Conservation (phyloP, 2,888 invertebrate species). For the Diaperis boleti region DNA sequence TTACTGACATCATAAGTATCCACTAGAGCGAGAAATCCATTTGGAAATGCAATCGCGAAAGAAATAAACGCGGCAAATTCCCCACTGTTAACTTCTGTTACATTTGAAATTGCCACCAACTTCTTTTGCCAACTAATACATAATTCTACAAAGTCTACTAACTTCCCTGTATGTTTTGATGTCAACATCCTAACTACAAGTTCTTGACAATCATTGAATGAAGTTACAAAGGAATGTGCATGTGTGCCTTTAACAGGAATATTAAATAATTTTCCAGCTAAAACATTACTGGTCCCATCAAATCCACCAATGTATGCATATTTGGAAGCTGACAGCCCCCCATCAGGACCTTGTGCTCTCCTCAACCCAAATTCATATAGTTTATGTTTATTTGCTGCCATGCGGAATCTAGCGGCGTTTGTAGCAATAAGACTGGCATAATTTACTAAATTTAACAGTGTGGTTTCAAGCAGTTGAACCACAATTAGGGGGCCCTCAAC, state of each 20-base stretch:
- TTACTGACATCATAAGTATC: conserved; percentile 99
- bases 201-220: conserved; percentile 80
- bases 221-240: conserved; percentile 97
- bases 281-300: conserved; percentile 97
- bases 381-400: conserved; percentile 93
- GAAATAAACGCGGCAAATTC: conserved; percentile 95
- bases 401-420: conserved; percentile 95
- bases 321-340: conserved; percentile 96
- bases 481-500: conserved; percentile 96
- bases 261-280: conserved; percentile 96
- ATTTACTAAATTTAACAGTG: conserved; percentile 94
- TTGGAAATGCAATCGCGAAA: conserved; percentile 94
- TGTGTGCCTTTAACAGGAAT: conserved; percentile 98
- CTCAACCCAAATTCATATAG: conserved; percentile 96
- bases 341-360: conserved; percentile 98
- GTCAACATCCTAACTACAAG: conserved; percentile 65
- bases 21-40: conserved; percentile 93
- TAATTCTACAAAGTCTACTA: conserved; percentile 75
- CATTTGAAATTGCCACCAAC: conserved; percentile 78
- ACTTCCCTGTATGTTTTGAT: conserved; percentile 56
- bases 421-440: conserved; percentile 98
- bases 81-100: conserved; percentile 91
- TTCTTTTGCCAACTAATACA: conserved; percentile 76
- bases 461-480: conserved; percentile 95
- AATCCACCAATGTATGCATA: conserved; percentile 97